These are phyloP conservation scores for Lasaia peninsularis DNA, from an alignment of 1,140 invertebrate genomes.

Conservation along the genomic window DNA sequence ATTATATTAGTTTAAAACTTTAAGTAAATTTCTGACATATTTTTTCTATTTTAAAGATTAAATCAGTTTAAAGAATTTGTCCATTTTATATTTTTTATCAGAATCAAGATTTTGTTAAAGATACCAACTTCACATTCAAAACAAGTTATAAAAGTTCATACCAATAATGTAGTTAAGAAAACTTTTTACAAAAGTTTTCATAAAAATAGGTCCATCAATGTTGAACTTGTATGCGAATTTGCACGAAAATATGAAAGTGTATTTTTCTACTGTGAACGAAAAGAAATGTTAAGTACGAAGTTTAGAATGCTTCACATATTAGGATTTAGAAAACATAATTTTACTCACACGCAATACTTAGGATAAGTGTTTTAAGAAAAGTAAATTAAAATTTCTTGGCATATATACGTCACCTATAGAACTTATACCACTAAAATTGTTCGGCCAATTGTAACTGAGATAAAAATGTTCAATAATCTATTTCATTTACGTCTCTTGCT, in stretches of 20 bases:
- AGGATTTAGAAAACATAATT: background rate
- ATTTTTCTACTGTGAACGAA: slow-evolving; percentile 32
- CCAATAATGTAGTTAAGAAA: background rate
- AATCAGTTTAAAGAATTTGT: too few relatives aligned
- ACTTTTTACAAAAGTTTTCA: background rate
- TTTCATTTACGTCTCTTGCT: too few relatives aligned
- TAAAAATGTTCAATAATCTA: too few relatives aligned
- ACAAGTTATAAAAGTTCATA: background rate
- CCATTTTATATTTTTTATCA: too few relatives aligned
- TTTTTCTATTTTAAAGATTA: too few relatives aligned
- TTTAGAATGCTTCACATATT: background rate
- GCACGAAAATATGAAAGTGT: slow-evolving; percentile 20
- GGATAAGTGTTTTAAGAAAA: background rate
- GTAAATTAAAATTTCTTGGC: too few relatives aligned
- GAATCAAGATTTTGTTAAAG: too few relatives aligned
- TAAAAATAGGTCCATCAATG: background rate
- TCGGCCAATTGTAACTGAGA: too few relatives aligned
- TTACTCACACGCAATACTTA: background rate
- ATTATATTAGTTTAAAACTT: too few relatives aligned
- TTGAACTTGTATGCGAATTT: background rate
- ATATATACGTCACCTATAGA: too few relatives aligned
- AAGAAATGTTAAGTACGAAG: background rate
- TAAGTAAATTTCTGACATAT: too few relatives aligned
- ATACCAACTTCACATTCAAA: background rate
- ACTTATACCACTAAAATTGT: too few relatives aligned